A percentile compares a stretch with the other conserved stretches of the same genome.
Evolutionary conservation across 2,113 vertebrate species (phyloP).

Genomic region (Proterorhinus semilunaris): DNA sequence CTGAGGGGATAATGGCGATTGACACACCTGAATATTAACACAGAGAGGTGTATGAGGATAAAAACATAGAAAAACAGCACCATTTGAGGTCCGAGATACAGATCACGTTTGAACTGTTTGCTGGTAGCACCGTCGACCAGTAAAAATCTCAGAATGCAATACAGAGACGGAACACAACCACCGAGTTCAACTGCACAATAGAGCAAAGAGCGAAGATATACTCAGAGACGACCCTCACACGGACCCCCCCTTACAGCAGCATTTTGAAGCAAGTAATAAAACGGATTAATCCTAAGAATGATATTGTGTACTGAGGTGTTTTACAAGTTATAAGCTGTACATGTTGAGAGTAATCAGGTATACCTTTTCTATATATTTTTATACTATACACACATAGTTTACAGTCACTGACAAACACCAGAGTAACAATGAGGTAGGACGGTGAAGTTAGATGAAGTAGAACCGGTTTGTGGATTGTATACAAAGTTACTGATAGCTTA

Average conservation of each 20-base stretch:
- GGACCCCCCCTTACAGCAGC: conserved; percentile 64
- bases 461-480: conserved; percentile 73
- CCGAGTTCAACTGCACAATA: conserved; percentile 65
- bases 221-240: conserved; percentile 58
- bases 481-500: conserved; percentile 72
- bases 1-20: conserved; percentile 57
- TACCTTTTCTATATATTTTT: conserved; percentile 64
- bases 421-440: conserved; percentile 84
- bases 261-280: conserved; percentile 71
- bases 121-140: conserved; percentile 81
- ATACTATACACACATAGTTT: conserved; percentile 69
- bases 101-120: conserved; percentile 75
- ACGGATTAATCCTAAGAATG: conserved; percentile 64
- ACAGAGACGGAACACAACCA: conserved; percentile 70
- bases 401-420: conserved; percentile 77
- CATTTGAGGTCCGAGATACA: conserved; percentile 80
- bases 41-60: conserved; percentile 66
- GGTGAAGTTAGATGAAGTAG: conserved; percentile 79
- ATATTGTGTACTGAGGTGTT: conserved; percentile 72
- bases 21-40: conserved; percentile 67
- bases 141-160: conserved; percentile 72
- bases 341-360: conserved; percentile 69
- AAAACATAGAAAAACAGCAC: conserved; percentile 82
- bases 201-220: conserved; percentile 71
- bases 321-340: conserved; percentile 72